phyloP scores from a whole-genome alignment of 2,888 invertebrate genomes.

The Nymphalis urticae region DNA sequence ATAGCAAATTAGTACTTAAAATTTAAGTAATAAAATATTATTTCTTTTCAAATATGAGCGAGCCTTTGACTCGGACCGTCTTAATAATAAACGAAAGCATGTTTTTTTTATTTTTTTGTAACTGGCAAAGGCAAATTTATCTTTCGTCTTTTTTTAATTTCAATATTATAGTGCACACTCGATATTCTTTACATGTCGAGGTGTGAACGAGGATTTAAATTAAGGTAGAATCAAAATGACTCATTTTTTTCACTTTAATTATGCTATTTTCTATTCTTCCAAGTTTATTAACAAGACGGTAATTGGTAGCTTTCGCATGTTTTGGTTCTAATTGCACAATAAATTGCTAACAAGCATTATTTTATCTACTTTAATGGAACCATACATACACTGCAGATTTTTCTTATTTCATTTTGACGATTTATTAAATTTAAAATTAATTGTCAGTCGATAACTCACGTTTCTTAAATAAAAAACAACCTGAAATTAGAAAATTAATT shows the following conservation, averaged over 20 bases:
- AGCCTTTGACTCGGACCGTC: neutral
- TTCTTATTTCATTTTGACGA: neutral
- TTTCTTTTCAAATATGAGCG: constrained; percentile 1
- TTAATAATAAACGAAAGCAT: neutral
- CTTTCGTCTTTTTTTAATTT: no score
- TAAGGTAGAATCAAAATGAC: no score
- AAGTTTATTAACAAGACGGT: no score
- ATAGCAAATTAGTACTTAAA: constrained; percentile 22
- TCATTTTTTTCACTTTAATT: no score
- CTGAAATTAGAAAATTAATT: no score
- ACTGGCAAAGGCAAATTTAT: neutral
- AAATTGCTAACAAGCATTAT: neutral
- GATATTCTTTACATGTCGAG: no score
- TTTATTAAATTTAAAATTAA: no score
- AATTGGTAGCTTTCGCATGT: neutral
- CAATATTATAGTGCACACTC: no score
- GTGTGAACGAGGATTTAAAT: no score
- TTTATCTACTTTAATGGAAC: neutral
- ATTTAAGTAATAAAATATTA: constrained; percentile 10
- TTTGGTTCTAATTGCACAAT: neutral
- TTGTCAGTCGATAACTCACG: no score
- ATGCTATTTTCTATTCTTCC: no score
- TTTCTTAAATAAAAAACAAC: no score
- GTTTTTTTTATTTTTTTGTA: neutral
- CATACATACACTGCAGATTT: constrained; percentile 9